A percentile compares a stretch with the other conserved stretches of the same genome.
These are phyloP conservation scores for Tinea trinotella DNA, from an alignment of 2,888 invertebrate species.

Conservation along the genomic window DNA sequence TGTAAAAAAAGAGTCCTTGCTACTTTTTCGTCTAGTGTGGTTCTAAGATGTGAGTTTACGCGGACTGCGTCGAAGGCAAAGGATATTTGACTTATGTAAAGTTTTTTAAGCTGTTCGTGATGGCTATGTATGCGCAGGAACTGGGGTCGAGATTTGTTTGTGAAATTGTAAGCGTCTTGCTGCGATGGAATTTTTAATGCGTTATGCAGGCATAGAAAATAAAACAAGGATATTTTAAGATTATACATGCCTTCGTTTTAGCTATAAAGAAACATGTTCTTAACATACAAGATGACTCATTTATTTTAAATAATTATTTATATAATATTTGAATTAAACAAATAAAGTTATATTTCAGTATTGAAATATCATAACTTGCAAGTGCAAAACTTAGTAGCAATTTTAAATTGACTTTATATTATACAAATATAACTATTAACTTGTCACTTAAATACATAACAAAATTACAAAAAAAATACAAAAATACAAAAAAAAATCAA, in stretches of 20 bases:
- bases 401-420: no score
- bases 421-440: no score
- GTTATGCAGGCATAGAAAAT: neutral
- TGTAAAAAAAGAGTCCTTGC: conserved; percentile 19
- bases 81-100: conserved; percentile 61
- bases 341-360: no score
- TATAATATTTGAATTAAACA: no score
- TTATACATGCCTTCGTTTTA: neutral
- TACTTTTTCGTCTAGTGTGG: conserved; percentile 35
- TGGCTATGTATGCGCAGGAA: conserved; percentile 31
- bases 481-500: no score
- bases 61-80: conserved; percentile 48
- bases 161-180: conserved; percentile 30
- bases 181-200: conserved; percentile 17
- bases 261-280: no score
- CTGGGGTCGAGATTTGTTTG: conserved; percentile 49
- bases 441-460: no score
- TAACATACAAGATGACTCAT: no score
- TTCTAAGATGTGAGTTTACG: conserved; percentile 38
- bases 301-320: no score
- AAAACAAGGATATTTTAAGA: neutral
- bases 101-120: conserved; percentile 60
- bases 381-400: no score
- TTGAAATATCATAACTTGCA: no score
- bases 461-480: no score